Base-by-base conservation (phyloP, 2,888 invertebrate genomes). In the Diarsia mendica region DNA sequence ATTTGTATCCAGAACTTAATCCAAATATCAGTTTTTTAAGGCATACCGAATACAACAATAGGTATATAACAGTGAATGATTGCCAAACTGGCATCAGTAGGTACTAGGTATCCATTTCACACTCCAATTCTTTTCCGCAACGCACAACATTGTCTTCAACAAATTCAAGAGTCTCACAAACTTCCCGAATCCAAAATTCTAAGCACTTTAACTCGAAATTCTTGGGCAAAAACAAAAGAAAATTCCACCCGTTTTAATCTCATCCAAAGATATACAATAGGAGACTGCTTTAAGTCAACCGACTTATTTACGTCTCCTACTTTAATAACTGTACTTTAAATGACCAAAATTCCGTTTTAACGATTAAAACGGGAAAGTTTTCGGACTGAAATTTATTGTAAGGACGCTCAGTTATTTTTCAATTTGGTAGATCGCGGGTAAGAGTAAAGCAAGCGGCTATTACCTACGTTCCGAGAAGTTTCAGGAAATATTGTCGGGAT, bases 351-450 rank as follows among this genome's bases (percentile, higher is more conserved):
- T 90, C 92, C 92, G 89, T 88, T 89, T 89, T 88, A 90, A 88
- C 91, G 92, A 92, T 93, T 93, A 92, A 79, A 92, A 91, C 84
- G 82, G 82, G 77, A 85, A 94, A 94, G 91, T 93, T 94, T 91
- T 77, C 83, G 85, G 85, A 72, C 89, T 88, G 83, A 91, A 94
- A 95, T 95, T 95, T 94, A 95, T 94, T 85, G 90, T 90, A 82
- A 87, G 90, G 91, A 92, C 92, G 93, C 93, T 93, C 92, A 95
- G 95, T 94, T 95, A 95, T 95, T 95, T 95, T 95, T 95, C 95
- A 95, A 95, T 95, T 95, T 94, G 92, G 92, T 88, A 89, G 92
- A 92, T 94, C 90, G 90, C 89, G 90, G 88, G 92, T 89, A 89
- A 88, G 90, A 91, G 91, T 91, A 92, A 90, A 92, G 92, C 91